Conservation (phyloP, 2,888 invertebrate genomes). For the Eupithecia exiguata region DNA sequence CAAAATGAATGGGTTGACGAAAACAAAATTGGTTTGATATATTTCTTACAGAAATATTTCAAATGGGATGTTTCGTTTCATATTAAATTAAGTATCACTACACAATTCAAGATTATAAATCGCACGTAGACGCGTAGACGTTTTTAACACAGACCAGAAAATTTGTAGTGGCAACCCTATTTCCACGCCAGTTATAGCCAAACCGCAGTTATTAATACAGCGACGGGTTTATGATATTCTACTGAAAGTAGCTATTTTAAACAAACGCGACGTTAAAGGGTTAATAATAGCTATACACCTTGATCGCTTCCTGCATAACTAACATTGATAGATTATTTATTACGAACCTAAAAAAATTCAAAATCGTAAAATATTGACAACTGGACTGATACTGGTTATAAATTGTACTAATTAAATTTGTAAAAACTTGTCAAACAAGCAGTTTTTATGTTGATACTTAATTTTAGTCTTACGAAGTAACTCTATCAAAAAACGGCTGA, state of each 20-base stretch:
- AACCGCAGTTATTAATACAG: constrained; percentile 62
- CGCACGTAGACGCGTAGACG: no score
- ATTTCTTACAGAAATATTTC: background rate
- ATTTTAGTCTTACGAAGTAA: no score
- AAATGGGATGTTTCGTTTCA: background rate
- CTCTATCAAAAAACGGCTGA: background rate
- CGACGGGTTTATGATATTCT: constrained; percentile 68
- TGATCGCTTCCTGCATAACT: constrained; percentile 55
- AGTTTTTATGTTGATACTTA: background rate
- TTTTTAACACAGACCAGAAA: background rate
- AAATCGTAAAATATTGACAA: background rate
- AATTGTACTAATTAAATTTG: no score
- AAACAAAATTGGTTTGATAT: background rate
- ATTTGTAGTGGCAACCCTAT: constrained; percentile 32
- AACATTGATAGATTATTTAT: background rate
- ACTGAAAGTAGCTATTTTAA: constrained; percentile 61
- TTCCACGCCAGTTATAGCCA: constrained; percentile 45
- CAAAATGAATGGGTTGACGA: background rate
- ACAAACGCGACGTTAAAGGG: constrained; percentile 61
- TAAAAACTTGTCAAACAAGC: background rate
- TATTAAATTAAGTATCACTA: background rate
- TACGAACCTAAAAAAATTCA: background rate
- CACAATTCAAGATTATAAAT: background rate
- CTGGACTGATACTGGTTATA: no score
- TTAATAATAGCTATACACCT: constrained; percentile 49